Evolutionary conservation across 2,113 vertebrate species (phyloP).

Genomic region (Fregetta grallaria): DNA sequence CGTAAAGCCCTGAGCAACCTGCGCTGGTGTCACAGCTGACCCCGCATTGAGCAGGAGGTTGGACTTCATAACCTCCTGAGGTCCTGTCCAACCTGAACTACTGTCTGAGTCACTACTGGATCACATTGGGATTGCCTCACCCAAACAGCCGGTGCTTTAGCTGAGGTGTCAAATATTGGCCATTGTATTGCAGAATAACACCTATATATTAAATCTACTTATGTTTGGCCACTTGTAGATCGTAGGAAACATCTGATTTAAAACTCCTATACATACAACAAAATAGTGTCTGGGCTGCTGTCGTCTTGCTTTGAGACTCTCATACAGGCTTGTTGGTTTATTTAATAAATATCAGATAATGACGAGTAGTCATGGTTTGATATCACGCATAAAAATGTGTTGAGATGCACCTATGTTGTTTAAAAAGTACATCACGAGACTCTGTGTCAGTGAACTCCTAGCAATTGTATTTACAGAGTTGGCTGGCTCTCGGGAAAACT

Average conservation of each 20-base stretch:
- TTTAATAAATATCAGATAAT: not conserved
- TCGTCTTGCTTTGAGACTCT: not conserved
- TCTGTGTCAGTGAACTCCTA: not conserved
- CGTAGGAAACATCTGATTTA: not conserved
- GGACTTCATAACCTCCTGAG: not conserved
- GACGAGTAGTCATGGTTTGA: not conserved
- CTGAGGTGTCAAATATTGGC: not conserved
- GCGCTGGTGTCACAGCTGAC: not conserved
- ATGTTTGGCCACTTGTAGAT: not conserved
- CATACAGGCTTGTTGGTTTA: fast-evolving
- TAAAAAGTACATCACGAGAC: not conserved
- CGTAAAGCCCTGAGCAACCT: not conserved
- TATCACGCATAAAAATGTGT: not conserved
- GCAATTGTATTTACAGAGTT: not conserved
- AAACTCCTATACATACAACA: not conserved
- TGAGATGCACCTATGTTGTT: not conserved
- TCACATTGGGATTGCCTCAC: not conserved
- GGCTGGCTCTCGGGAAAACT: not conserved
- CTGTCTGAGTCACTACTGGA: not conserved
- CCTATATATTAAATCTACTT: not conserved
- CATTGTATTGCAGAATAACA: not conserved
- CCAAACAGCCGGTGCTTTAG: not conserved
- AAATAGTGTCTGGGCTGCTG: not conserved
- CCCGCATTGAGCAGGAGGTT: not conserved
- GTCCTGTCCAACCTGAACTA: not conserved